Evolutionary conservation across 1,140 invertebrate species (phyloP), one percentile per base, ranked within the genome.

Genomic region (Philopotamus ludificatus): DNA sequence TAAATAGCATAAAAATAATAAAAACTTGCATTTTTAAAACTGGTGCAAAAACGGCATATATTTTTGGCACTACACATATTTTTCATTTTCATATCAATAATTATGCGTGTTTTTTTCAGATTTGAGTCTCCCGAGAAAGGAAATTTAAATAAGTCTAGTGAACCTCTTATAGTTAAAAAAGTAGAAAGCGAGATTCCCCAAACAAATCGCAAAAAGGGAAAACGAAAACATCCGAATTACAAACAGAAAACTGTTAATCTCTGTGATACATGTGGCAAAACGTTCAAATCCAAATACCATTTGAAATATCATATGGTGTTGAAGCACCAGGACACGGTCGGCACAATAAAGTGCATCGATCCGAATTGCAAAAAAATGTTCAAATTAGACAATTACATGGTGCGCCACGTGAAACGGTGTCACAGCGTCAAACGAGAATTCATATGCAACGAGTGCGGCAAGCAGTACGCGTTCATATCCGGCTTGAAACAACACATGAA

Each of bases 401-500:
- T 73, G 3, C 72, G 74, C 47, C 79, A 81, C 62, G 73, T 77
- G 9, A 77, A 75, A 61, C 73, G 79, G 54, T 75, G 71, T 58
- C 79, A 81, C 72, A 62, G 60, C 22, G 61, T 72, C 3, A 77
- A 74, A 63, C 71, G 47, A 9, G 67, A 77, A 3, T 81, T 77
- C 65, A 71, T 75, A 16, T 81, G 79, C 67, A 65, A 74, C 15
- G 51, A 68, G 41, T 81, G 79, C 70, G 78, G 75, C 0, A 71
- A 67, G 47, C 66, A 69, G 7, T 81, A 79, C 72, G 77, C 76
- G 22, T 81, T 75, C 59, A 76, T 75, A 65, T 74, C 73, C 10
- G 77, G 79, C 63, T 58, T 81, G 8, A 68, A 70, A 3, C 72
- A 63, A 57, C 79, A 81, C 54, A 70, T 73, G 49, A 79, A 64